Conservation (phyloP, 2,797 vertebrate genomes). For the Champsocephalus esox region DNA sequence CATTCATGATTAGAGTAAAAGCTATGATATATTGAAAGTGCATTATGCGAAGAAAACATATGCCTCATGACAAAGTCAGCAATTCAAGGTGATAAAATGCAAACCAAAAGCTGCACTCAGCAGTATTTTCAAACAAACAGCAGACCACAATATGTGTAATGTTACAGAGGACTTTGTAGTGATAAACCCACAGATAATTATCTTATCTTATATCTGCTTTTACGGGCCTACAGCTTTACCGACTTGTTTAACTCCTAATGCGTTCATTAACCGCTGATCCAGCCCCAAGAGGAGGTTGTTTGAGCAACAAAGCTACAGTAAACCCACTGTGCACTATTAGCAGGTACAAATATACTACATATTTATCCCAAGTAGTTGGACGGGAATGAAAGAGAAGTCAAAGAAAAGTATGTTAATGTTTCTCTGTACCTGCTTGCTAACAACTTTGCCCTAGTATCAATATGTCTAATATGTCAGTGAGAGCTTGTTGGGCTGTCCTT, state of each 20-base stretch:
- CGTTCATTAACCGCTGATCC: neutral
- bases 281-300: conserved; percentile 1
- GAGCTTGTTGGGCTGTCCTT: neutral
- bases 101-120: conserved; percentile 13
- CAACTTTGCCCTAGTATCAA: no score
- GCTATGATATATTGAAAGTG: neutral
- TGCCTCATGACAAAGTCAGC: neutral
- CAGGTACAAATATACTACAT: no score
- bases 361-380: neutral
- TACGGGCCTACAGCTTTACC: neutral
- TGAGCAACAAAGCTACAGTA: neutral
- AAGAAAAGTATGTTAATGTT: neutral
- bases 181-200: neutral
- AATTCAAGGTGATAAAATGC: conserved; percentile 10
- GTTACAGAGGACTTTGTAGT: neutral
- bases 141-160: neutral
- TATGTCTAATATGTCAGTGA: no score
- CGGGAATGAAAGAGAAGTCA: neutral
- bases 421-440: no score
- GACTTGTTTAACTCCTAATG: neutral
- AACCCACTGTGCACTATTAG: neutral
- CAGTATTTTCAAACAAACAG: conserved; percentile 7
- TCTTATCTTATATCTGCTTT: neutral
- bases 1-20: conserved; percentile 24
- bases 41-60: neutral